A percentile compares a stretch with the other conserved stretches of the same genome.
These are phyloP conservation scores for Entomobrya multifasciata DNA, from an alignment of 2,888 invertebrate species.

Conservation along the genomic window DNA sequence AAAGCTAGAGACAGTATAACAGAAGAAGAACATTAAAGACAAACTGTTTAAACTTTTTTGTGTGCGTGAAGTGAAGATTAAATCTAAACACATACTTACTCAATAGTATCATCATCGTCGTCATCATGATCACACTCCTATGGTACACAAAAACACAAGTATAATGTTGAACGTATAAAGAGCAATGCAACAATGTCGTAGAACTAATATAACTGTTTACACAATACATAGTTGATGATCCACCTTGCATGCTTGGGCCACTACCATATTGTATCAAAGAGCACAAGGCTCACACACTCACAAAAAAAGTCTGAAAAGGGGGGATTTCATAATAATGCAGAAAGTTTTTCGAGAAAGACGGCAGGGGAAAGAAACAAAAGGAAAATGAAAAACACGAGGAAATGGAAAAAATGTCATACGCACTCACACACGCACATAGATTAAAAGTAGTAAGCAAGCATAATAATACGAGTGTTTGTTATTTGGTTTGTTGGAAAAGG, in stretches of 20 bases:
- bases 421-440: conserved; percentile 50
- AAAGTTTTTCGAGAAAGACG: conserved; percentile 35
- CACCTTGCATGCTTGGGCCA: not conserved
- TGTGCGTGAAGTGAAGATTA: conserved; percentile 25
- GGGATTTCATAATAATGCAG: conserved; percentile 4
- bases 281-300: not conserved
- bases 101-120: not conserved
- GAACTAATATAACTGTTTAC: not conserved
- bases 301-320: conserved; percentile 5
- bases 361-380: conserved; percentile 16
- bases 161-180: too few species aligned
- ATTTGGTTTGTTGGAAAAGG: not conserved
- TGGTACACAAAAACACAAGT: not conserved
- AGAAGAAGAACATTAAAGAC: conserved; percentile 24
- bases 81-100: conserved; percentile 22
- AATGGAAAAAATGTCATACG: conserved; percentile 63
- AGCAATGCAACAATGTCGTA: not conserved
- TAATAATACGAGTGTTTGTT: not conserved
- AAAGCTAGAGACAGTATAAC: not conserved
- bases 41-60: conserved; percentile 21
- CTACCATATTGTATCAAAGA: not conserved
- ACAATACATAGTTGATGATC: not conserved
- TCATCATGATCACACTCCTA: not conserved
- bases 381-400: conserved; percentile 28
- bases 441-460: conserved; percentile 41